Base-by-base conservation (phyloP, 2,113 vertebrate species). In the Speoplatyrhinus poulsoni region DNA sequence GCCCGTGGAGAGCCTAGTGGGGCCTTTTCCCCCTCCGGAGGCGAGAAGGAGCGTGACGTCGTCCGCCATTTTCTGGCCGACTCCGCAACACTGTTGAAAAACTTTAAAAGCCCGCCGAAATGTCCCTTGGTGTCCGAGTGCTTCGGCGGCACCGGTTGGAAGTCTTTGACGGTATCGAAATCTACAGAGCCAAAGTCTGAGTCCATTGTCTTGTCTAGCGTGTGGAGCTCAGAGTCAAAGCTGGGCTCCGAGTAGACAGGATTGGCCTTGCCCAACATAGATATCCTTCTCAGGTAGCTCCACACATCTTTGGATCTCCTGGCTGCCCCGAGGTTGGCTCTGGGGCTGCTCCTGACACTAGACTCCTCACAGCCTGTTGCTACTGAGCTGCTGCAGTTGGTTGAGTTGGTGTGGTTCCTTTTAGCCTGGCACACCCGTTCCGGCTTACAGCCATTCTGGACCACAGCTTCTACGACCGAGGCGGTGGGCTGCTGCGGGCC, bases 251-350 rank as follows among this genome's bases (percentile, higher is more conserved):
- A 76, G 63, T 86, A 86, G 55, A 87, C 91, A 26, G 93, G 87
- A 61, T 89, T 82, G 75, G 92, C 90, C 80, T 89, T 93, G 77
- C 89, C 90, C 62, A 92, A 84, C 61, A 94, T 69, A 41, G 95
- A 95, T 85, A 96, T 93, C 73, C 92, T 92, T 89, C 91, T 96
- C 78, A 96, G 79, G 87, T 96, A 96, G 81, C 88, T 95, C 95
- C 95, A 97, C 67, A 96, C 93, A 56, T 96, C 95, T 36, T 92
- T 94, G 13, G 91, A 84, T 73, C 77, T 92, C 70, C 88, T 93
- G 65, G 80, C 84, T 67, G 91, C 88, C 56, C 76, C 85, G 26
- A 63, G 84, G 0, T 91, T 79, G 67, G 88, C 86, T 78, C 82
- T 86, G 3, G 80, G 56, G 80, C 90, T 91, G 16, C 85, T 87